Base-by-base conservation (phyloP, 2,113 vertebrate genomes). In the Phocoena phocoena region DNA sequence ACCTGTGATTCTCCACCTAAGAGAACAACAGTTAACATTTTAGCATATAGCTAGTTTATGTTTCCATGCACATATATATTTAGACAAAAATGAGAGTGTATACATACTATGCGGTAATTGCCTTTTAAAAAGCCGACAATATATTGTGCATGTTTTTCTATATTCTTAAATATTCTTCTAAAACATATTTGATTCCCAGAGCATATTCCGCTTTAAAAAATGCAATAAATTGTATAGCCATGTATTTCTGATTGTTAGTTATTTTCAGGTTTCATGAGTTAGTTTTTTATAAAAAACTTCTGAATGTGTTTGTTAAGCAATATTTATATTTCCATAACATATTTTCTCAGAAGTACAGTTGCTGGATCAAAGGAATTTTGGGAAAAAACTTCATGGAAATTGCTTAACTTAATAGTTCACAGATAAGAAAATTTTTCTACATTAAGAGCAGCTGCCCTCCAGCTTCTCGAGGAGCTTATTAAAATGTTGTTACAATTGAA, bases 181-280 rank as follows among this genome's bases (percentile, higher is more conserved):
- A 94, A 95, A 91, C 28, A 28, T 68, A 14, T 76, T 91, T 92
- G 31, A 73, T 88, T 93, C 2, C 55, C 81, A 55, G 8, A 76
- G 9, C 15, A 58, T 81, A 67, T 41, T 53, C 25, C 4, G 21
- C 38, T 88, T 58, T 58, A 55, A 93, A 36, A 73, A 67, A 33
- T 89, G n/a, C 14, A 62, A 2, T 84, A 60, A 71, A 77, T 55
- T 76, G 18, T 92, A 50, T 80, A 67, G 33, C 55, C 28, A 20
- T 20, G 2, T 18, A 31, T 67, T 90, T 89, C 55, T 36, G 81
- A 26, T 65, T 70, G 23, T 88, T 92, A 44, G 4, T 58, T 88
- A 65, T 92, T 95, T 92, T 65, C 21, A 80, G 44, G 82, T 74
- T 88, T 91, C 93, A 84, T 26, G 95, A 81, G 44, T 89, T 92